A percentile compares a stretch with the other conserved stretches of the same genome.
phyloP scores from a whole-genome alignment of 2,113 vertebrate genomes.

The Solea solea region DNA sequence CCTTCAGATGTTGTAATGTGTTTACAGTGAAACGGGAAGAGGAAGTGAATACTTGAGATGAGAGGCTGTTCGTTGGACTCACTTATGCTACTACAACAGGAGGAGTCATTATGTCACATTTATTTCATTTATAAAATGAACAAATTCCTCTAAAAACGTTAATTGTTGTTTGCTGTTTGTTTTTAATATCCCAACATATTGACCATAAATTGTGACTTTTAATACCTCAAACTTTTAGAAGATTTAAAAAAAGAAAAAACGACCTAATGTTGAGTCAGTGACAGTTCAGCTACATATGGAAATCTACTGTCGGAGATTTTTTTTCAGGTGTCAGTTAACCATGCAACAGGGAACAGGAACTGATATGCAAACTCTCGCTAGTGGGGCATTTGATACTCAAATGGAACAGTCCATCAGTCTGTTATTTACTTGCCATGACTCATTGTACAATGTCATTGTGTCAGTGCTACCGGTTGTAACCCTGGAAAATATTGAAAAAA shows the following conservation, averaged over 20 bases:
- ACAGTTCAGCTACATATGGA: not conserved
- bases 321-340: not conserved
- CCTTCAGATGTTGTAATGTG: constrained; percentile 20
- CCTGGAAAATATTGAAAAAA: not conserved
- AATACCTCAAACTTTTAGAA: too few species aligned
- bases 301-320: not conserved
- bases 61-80: not conserved
- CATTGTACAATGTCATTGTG: too few species aligned
- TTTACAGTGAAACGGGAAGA: constrained; percentile 66
- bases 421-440: too few species aligned
- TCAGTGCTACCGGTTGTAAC: not conserved
- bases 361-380: constrained; percentile 3
- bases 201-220: too few species aligned
- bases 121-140: too few species aligned
- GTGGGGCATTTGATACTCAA: constrained; percentile 1
- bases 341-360: not conserved
- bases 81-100: not conserved
- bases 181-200: too few species aligned
- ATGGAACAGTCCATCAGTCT: not conserved
- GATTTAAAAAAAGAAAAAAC: too few species aligned
- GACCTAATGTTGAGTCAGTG: not conserved
- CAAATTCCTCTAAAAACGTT: too few species aligned
- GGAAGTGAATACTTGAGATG: constrained; percentile 49
- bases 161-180: too few species aligned
- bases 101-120: too few species aligned